Evolutionary conservation across 2,113 vertebrate genomes (phyloP).

Genomic region (Paratilapia polleni): DNA sequence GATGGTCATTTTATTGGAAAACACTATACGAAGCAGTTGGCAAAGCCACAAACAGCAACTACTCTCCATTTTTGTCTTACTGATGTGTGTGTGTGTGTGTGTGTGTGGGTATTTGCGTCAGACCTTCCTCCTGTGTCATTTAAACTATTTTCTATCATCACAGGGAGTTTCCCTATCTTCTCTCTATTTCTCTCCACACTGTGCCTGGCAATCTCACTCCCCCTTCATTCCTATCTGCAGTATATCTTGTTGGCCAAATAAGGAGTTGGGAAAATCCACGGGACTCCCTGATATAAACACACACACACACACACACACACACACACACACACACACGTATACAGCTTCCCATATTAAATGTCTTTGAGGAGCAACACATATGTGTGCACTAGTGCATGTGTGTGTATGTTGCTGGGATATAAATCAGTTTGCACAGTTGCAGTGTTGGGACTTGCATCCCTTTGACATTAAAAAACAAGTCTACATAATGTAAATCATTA

Average conservation of each 20-base stretch:
- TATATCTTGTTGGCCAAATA: slow-evolving; percentile 68
- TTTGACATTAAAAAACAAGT: neutral
- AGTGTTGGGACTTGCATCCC: neutral
- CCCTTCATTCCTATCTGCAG: slow-evolving; percentile 48
- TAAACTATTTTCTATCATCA: slow-evolving; percentile 40
- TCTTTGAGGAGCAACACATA: slow-evolving; percentile 24
- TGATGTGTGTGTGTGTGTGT: neutral
- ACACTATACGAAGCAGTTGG: slow-evolving; percentile 25
- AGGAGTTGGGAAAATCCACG: slow-evolving; percentile 62
- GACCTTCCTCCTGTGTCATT: slow-evolving; percentile 12
- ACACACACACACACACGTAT: slow-evolving; percentile 10
- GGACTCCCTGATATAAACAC: slow-evolving; percentile 37
- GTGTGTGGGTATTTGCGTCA: slow-evolving; percentile 4
- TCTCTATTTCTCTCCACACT: neutral
- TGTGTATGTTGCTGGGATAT: neutral
- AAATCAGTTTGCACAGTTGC: neutral
- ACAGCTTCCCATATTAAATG: slow-evolving; percentile 26
- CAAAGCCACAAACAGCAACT: slow-evolving; percentile 45
- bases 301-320: neutral
- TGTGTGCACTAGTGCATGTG: neutral
- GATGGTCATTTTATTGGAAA: slow-evolving; percentile 34
- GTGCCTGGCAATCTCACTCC: neutral
- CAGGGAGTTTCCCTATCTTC: slow-evolving; percentile 46
- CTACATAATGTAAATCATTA: neutral
- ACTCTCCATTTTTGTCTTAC: slow-evolving; percentile 23